Evolutionary conservation across 2,797 vertebrate species (phyloP).

Genomic region (Mareca penelope): DNA sequence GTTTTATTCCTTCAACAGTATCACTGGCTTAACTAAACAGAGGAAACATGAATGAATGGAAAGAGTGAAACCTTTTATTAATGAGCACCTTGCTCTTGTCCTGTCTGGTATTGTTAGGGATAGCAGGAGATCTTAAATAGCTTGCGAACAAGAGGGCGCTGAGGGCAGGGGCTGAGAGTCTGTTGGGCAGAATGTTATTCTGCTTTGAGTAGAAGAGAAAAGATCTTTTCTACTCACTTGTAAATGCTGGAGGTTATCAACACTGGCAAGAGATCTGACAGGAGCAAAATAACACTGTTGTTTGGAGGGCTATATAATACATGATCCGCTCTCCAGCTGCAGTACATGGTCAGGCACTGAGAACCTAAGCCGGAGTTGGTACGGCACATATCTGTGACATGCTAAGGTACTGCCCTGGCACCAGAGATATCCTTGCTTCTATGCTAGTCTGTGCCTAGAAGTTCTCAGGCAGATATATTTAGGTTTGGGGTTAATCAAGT

Average conservation of each 20-base stretch:
- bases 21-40: constrained; percentile 40
- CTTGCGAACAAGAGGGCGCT: not conserved
- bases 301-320: constrained; percentile 41
- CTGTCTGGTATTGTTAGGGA: not conserved
- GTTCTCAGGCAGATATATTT: constrained; percentile 35
- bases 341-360: not conserved
- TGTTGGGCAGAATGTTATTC: not conserved
- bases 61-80: constrained; percentile 14
- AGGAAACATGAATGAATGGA: constrained; percentile 39
- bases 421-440: not conserved
- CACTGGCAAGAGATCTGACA: constrained; percentile 42
- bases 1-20: constrained; percentile 64
- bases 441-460: not conserved
- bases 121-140: not conserved
- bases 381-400: not conserved
- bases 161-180: not conserved
- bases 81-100: constrained; percentile 35
- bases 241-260: constrained; percentile 43
- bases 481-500: constrained; percentile 37
- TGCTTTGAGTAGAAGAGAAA: not conserved
- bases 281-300: constrained; percentile 22
- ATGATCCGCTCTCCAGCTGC: constrained; percentile 11
- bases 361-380: not conserved
- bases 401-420: not conserved
- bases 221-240: constrained; percentile 55